Conservation (phyloP, 2,888 invertebrate species). For the Trisateles emortualis region DNA sequence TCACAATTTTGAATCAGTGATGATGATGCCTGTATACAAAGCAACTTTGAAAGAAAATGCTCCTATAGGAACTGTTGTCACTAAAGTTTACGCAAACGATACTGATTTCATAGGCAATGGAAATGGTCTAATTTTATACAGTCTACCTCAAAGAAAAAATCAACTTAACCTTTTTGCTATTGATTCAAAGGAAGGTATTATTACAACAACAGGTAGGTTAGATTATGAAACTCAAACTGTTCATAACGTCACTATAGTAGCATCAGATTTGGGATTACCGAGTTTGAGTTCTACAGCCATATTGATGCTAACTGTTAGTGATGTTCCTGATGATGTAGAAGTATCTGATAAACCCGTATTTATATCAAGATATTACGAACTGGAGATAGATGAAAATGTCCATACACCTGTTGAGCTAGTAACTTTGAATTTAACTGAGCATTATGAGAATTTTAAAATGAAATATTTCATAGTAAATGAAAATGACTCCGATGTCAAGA, state of each 20-base stretch:
- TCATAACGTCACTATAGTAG: conserved; percentile 93
- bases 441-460: conserved; percentile 88
- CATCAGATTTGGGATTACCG: conserved; percentile 94
- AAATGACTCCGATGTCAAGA: conserved; percentile 86
- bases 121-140: conserved; percentile 94
- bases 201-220: conserved; percentile 91
- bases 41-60: conserved; percentile 92
- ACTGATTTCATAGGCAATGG: conserved; percentile 94
- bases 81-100: conserved; percentile 93
- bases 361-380: conserved; percentile 91
- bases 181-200: conserved; percentile 94
- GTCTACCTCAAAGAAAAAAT: conserved; percentile 89
- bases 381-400: conserved; percentile 94
- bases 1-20: conserved; percentile 83
- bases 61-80: conserved; percentile 91
- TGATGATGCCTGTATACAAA: conserved; percentile 91
- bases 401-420: conserved; percentile 91
- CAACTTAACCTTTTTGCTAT: conserved; percentile 90
- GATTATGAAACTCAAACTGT: conserved; percentile 90
- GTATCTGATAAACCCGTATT: conserved; percentile 84
- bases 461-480: conserved; percentile 89
- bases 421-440: conserved; percentile 91
- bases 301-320: conserved; percentile 89
- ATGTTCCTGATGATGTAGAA: conserved; percentile 88
- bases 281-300: conserved; percentile 93